These are phyloP conservation scores for Ricordea florida DNA, from an alignment of 92 coral and sea anemone species.

Conservation along the genomic window DNA sequence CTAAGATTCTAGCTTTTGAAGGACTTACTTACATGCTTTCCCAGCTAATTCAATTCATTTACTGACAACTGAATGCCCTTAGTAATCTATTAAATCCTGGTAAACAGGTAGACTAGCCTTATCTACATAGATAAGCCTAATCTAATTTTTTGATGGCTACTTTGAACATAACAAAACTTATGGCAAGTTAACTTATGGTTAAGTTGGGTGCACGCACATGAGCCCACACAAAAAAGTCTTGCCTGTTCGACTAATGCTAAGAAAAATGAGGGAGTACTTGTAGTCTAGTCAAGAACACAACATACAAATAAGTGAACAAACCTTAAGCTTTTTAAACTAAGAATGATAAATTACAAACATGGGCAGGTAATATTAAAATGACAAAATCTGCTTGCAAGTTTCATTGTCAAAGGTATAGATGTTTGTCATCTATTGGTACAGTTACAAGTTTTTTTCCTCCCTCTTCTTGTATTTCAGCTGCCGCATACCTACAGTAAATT, in stretches of 20 bases:
- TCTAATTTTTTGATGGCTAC: no score
- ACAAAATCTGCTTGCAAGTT: not conserved
- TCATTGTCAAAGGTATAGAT: not conserved
- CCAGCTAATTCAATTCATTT: no score
- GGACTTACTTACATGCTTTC: no score
- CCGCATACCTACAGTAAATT: conserved; percentile 65
- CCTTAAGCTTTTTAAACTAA: not conserved
- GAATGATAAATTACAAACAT: not conserved
- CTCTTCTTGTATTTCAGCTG: conserved; percentile 29
- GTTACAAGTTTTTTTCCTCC: conserved; percentile 11
- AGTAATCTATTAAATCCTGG: not conserved
- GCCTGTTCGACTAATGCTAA: no score
- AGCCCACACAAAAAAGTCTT: no score
- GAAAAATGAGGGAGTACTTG: no score
- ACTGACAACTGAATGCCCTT: not conserved
- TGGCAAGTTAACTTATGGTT: no score
- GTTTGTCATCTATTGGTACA: not conserved
- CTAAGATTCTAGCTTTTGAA: no score
- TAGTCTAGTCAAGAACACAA: not conserved
- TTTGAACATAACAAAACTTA: no score
- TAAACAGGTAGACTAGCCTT: no score
- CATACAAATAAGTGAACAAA: not conserved
- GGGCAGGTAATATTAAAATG: not conserved
- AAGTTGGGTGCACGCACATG: no score
- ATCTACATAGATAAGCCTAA: no score